A percentile compares a stretch with the other conserved stretches of the same genome.
phyloP scores from a whole-genome alignment of 2,888 invertebrate species.

The Xestia rhomboidea region DNA sequence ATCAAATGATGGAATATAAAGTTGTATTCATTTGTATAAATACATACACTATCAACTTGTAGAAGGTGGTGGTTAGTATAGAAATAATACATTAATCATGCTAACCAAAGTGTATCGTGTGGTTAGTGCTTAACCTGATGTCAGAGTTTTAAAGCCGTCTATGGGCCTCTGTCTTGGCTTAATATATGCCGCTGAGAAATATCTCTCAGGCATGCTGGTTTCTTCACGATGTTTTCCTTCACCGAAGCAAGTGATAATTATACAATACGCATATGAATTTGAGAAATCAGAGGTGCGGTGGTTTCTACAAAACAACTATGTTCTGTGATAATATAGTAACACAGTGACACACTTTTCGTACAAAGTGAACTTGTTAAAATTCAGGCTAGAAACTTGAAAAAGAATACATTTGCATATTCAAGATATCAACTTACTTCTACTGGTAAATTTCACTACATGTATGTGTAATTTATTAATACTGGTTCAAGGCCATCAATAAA shows the following conservation, averaged over 20 bases:
- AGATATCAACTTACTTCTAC: neutral
- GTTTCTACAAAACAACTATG: neutral
- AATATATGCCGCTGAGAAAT: no score
- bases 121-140: no score
- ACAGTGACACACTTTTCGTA: conserved; percentile 6
- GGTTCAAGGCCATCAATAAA: conserved; percentile 8
- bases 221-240: no score
- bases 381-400: neutral
- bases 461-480: neutral
- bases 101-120: conserved; percentile 5
- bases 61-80: neutral
- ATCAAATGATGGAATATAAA: conserved; percentile 4
- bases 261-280: no score
- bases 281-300: no score
- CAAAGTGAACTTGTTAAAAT: conserved; percentile 1
- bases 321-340: conserved; percentile 7
- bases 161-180: no score
- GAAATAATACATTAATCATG: conserved; percentile 33
- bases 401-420: neutral
- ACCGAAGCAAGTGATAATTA: no score
- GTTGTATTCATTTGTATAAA: conserved; percentile 5
- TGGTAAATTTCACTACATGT: neutral
- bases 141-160: no score
- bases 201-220: no score
- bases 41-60: conserved; percentile 3